Percentiles rank a stretch among this genome's conserved stretches.
Evolutionary conservation across 2,797 vertebrate species (phyloP).

Genomic region (Sebastes baramenuke): DNA sequence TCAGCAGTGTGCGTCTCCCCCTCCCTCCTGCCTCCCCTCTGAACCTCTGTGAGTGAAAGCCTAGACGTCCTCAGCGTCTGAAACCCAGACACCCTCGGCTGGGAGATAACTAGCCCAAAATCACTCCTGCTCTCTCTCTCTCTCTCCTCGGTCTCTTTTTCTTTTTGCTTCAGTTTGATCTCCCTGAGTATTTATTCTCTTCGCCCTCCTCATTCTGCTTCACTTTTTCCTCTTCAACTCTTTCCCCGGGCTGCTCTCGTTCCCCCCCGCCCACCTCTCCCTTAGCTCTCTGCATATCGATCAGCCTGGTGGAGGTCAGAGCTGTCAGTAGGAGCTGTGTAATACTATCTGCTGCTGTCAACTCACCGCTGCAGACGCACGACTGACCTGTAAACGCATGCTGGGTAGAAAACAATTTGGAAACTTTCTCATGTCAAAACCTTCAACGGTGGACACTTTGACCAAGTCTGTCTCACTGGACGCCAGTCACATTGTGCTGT

Average conservation of each 20-base stretch:
- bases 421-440: slow-evolving; percentile 52
- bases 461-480: slow-evolving; percentile 25
- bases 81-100: slow-evolving; percentile 61
- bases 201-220: slow-evolving; percentile 9
- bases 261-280: not conserved
- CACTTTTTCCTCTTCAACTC: not conserved
- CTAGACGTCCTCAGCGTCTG: slow-evolving; percentile 64
- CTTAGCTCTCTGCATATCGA: slow-evolving; percentile 59
- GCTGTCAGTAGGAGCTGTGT: slow-evolving; percentile 71
- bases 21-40: slow-evolving; percentile 38
- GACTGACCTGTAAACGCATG: slow-evolving; percentile 71
- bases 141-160: slow-evolving; percentile 9
- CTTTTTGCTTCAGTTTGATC: slow-evolving; percentile 5
- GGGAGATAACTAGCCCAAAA: slow-evolving; percentile 53
- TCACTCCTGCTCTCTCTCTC: slow-evolving; percentile 1
- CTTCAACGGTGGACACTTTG: slow-evolving; percentile 32
- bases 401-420: slow-evolving; percentile 62
- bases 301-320: slow-evolving; percentile 68
- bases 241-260: not conserved
- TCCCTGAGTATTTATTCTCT: not conserved
- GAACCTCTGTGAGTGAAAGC: slow-evolving; percentile 65
- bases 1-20: slow-evolving; percentile 57
- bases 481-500: slow-evolving; percentile 33
- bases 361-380: slow-evolving; percentile 53
- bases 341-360: slow-evolving; percentile 78